These are phyloP conservation scores for Asteroscopus sphinx DNA, from an alignment of 2,888 invertebrate species.

Conservation along the genomic window DNA sequence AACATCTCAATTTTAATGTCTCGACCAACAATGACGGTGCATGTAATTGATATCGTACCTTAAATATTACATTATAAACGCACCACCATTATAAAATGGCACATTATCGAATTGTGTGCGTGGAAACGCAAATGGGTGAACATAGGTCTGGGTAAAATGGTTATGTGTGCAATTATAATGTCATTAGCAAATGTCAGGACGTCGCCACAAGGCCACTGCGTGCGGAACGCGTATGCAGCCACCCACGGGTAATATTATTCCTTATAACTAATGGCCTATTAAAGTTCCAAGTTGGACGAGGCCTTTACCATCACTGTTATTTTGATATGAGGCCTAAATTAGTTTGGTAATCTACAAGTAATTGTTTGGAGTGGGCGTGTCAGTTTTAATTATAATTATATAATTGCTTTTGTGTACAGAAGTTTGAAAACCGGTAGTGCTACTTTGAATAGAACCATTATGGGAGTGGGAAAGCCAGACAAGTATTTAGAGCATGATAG, in stretches of 20 bases:
- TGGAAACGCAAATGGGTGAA: conserved; percentile 16
- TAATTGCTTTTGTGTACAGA: conserved; percentile 47
- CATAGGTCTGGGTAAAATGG: conserved; percentile 53
- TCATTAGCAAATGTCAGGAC: conserved; percentile 78
- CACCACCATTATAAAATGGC: conserved; percentile 48
- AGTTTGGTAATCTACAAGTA: conserved; percentile 55
- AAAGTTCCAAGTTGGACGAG: conserved; percentile 45
- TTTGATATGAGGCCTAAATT: conserved; percentile 56
- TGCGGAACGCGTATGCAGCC: conserved; percentile 59
- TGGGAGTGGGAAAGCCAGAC: conserved; percentile 37
- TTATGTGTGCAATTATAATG: conserved; percentile 70
- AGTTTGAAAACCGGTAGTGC: conserved; percentile 51
- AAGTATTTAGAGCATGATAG: conserved; percentile 35
- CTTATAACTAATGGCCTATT: conserved; percentile 59
- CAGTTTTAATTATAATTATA: conserved; percentile 53
- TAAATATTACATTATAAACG: conserved; percentile 53
- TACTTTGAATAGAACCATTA: conserved; percentile 44
- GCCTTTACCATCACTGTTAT: conserved; percentile 50
- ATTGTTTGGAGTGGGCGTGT: conserved; percentile 55
- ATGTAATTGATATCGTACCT: conserved; percentile 64
- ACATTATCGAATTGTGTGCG: conserved; percentile 42
- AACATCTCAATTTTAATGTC: conserved; percentile 66
- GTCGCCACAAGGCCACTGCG: conserved; percentile 65
- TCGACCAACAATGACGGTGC: conserved; percentile 49
- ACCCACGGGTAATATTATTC: conserved; percentile 59